Conservation (phyloP, 1,140 invertebrate species). For the Melipona quadrifasciata region DNA sequence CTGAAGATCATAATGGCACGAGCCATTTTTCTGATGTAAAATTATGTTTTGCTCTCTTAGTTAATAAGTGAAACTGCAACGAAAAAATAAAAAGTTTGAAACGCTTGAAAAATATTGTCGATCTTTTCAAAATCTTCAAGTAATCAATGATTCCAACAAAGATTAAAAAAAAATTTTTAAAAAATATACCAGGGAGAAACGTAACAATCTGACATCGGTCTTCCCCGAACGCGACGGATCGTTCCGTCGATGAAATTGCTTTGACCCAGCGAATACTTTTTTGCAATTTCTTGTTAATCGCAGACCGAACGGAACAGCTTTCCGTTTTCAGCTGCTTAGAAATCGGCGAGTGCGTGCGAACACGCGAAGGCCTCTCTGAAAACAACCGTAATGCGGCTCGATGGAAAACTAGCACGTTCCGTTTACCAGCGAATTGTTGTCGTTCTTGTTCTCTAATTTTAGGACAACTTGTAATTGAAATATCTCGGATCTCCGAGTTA, state of each 20-base stretch:
- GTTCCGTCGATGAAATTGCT: slow-evolving; percentile 34
- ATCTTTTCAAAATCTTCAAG: too few relatives aligned
- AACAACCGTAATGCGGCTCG: slow-evolving; percentile 37
- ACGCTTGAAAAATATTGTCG: too few relatives aligned
- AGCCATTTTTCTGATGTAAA: too few relatives aligned
- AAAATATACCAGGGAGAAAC: too few relatives aligned
- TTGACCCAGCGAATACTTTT: slow-evolving; percentile 47
- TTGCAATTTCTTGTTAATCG: slow-evolving; percentile 51
- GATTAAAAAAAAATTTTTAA: too few relatives aligned
- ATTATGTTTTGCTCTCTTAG: too few relatives aligned
- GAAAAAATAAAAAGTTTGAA: too few relatives aligned
- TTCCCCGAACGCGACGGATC: not conserved
- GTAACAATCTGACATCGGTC: not conserved
- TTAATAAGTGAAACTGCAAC: too few relatives aligned
- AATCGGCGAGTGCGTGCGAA: slow-evolving; percentile 55
- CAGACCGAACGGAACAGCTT: slow-evolving; percentile 28
- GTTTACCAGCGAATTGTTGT: slow-evolving; percentile 15
- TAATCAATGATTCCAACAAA: too few relatives aligned
- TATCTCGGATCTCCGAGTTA: slow-evolving; percentile 13
- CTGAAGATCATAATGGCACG: too few relatives aligned
- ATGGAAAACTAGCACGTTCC: slow-evolving; percentile 43
- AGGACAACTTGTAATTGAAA: slow-evolving; percentile 11
- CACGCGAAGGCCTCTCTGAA: slow-evolving; percentile 61
- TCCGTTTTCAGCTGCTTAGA: slow-evolving; percentile 8
- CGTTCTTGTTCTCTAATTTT: slow-evolving; percentile 28